Percentiles rank a stretch among this genome's conserved stretches.
Evolutionary conservation across 1,140 invertebrate genomes (phyloP).

Genomic region (Trichogramma pretiosum): DNA sequence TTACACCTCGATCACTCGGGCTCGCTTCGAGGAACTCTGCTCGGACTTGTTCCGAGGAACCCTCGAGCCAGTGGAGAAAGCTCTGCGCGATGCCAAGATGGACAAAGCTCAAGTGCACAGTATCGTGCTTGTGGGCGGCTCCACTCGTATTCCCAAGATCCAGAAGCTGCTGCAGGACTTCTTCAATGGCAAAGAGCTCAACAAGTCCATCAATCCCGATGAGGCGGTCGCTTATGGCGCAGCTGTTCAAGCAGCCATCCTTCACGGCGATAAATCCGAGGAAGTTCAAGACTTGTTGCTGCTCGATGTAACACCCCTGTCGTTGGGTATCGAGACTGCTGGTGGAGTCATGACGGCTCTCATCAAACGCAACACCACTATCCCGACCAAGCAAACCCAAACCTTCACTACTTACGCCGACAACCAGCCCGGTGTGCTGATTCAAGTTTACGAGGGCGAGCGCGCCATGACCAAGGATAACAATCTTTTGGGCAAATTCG

Average conservation of each 20-base stretch:
- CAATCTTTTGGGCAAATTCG: constrained; percentile 69
- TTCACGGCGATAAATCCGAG: constrained; percentile 45
- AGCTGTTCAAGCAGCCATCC: constrained; percentile 62
- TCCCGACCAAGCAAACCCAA: constrained; percentile 58
- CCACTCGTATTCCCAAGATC: constrained; percentile 55
- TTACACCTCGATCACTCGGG: constrained; percentile 63
- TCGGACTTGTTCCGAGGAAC: constrained; percentile 58
- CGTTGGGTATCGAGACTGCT: constrained; percentile 58
- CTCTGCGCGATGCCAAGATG: constrained; percentile 60
- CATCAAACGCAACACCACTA: constrained; percentile 56
- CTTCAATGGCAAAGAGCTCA: constrained; percentile 62
- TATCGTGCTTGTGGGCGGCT: constrained; percentile 53
- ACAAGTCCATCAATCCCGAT: constrained; percentile 64
- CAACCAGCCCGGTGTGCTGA: constrained; percentile 63
- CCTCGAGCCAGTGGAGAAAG: constrained; percentile 62
- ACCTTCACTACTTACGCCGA: constrained; percentile 60
- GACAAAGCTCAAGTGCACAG: constrained; percentile 54
- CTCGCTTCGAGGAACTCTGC: constrained; percentile 61
- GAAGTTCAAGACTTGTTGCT: constrained; percentile 68
- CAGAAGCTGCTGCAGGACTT: constrained; percentile 51
- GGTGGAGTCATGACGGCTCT: constrained; percentile 60
- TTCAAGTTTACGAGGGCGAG: constrained; percentile 75
- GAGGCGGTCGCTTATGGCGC: constrained; percentile 72
- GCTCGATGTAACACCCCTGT: constrained; percentile 59
- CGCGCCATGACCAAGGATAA: constrained; percentile 72